Base-by-base conservation (phyloP, 2,797 vertebrate species). In the Lepus oiostolus region DNA sequence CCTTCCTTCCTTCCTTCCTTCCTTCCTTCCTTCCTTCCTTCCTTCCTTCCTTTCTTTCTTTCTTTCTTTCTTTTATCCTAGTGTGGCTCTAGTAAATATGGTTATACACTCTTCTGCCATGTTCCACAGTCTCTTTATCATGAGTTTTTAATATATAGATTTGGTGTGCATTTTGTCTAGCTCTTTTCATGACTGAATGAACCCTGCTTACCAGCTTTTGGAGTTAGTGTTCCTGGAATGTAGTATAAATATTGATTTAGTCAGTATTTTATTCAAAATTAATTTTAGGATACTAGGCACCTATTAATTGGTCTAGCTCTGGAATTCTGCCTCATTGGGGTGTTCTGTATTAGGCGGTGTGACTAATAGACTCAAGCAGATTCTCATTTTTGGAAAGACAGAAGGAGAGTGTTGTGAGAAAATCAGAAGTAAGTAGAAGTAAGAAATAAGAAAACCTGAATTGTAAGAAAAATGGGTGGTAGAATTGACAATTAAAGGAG, bases 331-430 rank as follows among this genome's bases (percentile, higher is more conserved):
- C 54, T 28, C 71, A 9, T 65, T 58, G 4, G 47, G 13, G 4
- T 86, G 4, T 47, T 85, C 12, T 74, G 4, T 38, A 14, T 77
- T 71, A 62, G 54, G 28, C 21, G 32, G 16, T 35, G 10, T 35
- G 10, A 35, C 26, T 76, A n/a, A 84, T 11, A 85, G 84, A 85
- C 16, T 24, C 68, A 47, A 11, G 38, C 8, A 35, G 14, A 77
- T 58, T 91, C 5, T 88, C 38, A 42, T 10, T 76, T 92, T 80
- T 85, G 8, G n/a, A 85, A 83, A 93, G 54, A 72, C 8, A 85
- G 4, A 72, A 12, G 58, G 19, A 26, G 16, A 68, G 9, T 58
- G 6, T 8, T 88, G 5, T 81, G 81, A 65, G 21, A 71, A 91
- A 65, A 26, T 26, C 50, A 58, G 4, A n/a, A 90, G 24, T 75